These are phyloP conservation scores for Caenorhabditis drosophilae DNA, from an alignment of 2,888 invertebrate species.

Conservation along the genomic window DNA sequence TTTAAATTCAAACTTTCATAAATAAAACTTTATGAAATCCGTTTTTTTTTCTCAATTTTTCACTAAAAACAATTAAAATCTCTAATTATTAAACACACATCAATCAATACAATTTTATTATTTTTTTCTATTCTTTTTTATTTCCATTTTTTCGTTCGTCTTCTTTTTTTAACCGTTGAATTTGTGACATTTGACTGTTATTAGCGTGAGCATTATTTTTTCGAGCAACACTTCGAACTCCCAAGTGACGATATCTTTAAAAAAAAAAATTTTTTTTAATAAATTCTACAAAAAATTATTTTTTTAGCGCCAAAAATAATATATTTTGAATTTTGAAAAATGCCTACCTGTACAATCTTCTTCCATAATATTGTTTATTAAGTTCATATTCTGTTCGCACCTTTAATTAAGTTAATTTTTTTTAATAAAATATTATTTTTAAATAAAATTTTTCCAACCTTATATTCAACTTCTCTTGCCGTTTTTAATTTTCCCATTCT, in stretches of 20 bases:
- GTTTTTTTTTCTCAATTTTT: background rate
- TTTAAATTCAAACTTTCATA: no score
- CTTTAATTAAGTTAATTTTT: conserved; percentile 10
- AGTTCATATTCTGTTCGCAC: conserved; percentile 56
- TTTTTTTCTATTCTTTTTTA: background rate
- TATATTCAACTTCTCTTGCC: conserved; percentile 56
- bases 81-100: background rate
- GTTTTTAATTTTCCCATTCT: conserved; percentile 60
- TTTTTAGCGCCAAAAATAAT: no score
- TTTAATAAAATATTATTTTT: background rate
- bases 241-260: conserved; percentile 46
- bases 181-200: conserved; percentile 20
- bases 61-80: background rate
- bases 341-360: conserved; percentile 40
- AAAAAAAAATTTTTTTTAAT: background rate
- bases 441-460: conserved; percentile 16
- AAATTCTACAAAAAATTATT: no score
- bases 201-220: conserved; percentile 35
- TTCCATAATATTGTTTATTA: conserved; percentile 34
- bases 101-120: background rate
- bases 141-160: conserved; percentile 20
- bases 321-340: background rate
- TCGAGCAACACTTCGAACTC: conserved; percentile 39
- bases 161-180: conserved; percentile 26
- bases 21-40: no score